Conservation (phyloP, 2,113 vertebrate species). For the Talpa occidentalis region DNA sequence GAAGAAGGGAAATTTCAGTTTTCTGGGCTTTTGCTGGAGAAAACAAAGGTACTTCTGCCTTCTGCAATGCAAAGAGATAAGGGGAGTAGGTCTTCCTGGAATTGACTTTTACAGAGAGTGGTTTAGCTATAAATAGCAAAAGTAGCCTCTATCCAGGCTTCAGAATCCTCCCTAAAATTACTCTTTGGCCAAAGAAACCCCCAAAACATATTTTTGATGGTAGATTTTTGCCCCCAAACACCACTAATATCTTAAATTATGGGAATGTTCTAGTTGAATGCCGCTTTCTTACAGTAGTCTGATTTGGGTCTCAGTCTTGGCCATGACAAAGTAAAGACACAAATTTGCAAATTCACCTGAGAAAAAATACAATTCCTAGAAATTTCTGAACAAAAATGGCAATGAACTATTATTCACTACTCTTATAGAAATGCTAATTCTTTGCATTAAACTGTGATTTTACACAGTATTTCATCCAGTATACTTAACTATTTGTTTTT, state of each 20-base stretch:
- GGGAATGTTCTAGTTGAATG: background rate
- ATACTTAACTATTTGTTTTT: conserved; percentile 5
- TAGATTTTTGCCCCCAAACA: too few species aligned
- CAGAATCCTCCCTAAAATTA: too few species aligned
- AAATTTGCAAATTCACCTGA: background rate
- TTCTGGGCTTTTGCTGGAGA: too few species aligned
- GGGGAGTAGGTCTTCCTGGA: too few species aligned
- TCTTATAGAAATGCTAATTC: background rate
- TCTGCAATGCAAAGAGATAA: too few species aligned
- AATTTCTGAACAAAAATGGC: background rate
- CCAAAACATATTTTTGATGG: too few species aligned
- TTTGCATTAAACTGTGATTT: background rate
- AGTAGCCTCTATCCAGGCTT: too few species aligned
- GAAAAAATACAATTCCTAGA: background rate
- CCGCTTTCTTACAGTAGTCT: background rate
- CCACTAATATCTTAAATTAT: background rate
- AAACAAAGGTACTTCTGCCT: too few species aligned
- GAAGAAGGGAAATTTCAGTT: too few species aligned
- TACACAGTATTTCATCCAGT: background rate
- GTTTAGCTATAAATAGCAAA: too few species aligned
- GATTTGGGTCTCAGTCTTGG: background rate
- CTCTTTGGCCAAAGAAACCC: too few species aligned
- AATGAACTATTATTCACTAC: background rate
- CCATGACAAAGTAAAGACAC: background rate
- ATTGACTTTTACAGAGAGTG: too few species aligned